phyloP scores from a whole-genome alignment of 2,113 vertebrate genomes.

The Lampris incognitus region DNA sequence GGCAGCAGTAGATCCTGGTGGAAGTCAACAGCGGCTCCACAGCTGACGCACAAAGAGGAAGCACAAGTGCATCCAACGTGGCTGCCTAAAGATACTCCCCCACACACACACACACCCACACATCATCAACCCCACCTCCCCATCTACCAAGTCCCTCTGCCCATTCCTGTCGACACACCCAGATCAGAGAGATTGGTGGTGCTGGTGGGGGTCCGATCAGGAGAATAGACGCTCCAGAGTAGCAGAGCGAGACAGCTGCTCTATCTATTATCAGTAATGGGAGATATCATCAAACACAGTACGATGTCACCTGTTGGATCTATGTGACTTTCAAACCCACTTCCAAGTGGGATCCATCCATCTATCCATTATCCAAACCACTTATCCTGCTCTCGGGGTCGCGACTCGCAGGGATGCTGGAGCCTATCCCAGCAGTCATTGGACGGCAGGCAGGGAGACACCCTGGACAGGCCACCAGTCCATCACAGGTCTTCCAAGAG shows the following conservation, averaged over 20 bases:
- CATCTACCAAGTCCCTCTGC: neutral
- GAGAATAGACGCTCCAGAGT: neutral
- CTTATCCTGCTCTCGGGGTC: no score
- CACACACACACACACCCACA: no score
- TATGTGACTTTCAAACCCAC: neutral
- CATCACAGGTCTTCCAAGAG: neutral
- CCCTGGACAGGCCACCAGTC: no score
- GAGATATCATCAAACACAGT: neutral
- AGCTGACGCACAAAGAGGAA: constrained; percentile 30
- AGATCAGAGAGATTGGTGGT: neutral
- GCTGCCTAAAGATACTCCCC: neutral
- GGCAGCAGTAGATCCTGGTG: neutral
- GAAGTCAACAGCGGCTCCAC: neutral
- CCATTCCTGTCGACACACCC: neutral
- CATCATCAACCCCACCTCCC: neutral
- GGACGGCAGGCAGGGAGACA: no score
- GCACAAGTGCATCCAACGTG: constrained; percentile 26
- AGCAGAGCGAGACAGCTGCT: constrained; percentile 2
- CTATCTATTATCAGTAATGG: constrained; percentile 6
- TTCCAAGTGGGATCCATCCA: neutral
- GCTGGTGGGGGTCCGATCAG: neutral
- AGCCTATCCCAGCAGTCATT: no score
- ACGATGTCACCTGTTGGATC: neutral
- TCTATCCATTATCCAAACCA: no score
- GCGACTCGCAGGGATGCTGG: no score